Conservation (phyloP, 2,797 vertebrate species). For the Spondyliosoma cantharus region DNA sequence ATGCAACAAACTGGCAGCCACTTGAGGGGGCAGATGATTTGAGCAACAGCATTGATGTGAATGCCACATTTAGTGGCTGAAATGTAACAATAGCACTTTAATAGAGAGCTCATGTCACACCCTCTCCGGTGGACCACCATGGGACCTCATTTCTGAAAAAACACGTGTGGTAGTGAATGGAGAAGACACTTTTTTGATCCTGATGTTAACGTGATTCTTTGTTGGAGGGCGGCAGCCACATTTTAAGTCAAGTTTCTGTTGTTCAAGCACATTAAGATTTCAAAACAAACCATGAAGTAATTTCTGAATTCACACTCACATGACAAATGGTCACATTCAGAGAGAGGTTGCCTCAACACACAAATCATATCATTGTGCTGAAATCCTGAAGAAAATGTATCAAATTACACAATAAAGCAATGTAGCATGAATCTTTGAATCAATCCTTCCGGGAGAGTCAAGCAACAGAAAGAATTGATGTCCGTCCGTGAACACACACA, state of each 20-base stretch:
- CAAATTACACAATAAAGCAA: slow-evolving; percentile 1
- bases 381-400: not conserved
- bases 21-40: too few relatives aligned
- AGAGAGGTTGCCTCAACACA: too few relatives aligned
- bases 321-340: not conserved
- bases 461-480: not conserved
- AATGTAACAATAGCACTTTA: too few relatives aligned
- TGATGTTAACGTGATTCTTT: not conserved
- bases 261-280: not conserved
- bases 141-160: too few relatives aligned
- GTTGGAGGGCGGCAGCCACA: too few relatives aligned
- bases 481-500: not conserved
- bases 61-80: too few relatives aligned
- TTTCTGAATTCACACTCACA: not conserved
- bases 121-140: too few relatives aligned
- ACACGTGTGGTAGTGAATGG: too few relatives aligned
- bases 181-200: too few relatives aligned
- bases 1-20: too few relatives aligned
- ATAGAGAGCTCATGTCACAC: too few relatives aligned
- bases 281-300: not conserved
- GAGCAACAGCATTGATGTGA: too few relatives aligned
- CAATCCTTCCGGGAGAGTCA: not conserved
- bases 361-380: not conserved
- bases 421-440: not conserved
- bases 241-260: not conserved